Evolutionary conservation across 1,140 invertebrate genomes (phyloP).

Genomic region (Conus ventricosus): DNA sequence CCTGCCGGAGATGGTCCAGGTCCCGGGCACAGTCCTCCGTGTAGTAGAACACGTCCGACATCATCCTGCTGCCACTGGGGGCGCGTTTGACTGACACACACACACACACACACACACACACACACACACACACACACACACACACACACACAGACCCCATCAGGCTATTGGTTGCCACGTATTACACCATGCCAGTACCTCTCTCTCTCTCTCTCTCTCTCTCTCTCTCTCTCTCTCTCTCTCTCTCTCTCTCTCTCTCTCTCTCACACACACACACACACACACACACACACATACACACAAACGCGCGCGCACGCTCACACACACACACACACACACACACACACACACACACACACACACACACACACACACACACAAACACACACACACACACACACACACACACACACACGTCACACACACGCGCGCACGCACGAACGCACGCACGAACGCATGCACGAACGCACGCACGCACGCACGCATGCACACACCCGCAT

Average conservation of each 20-base stretch:
- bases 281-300: not conserved
- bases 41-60: too few relatives aligned
- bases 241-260: too few relatives aligned
- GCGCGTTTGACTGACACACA: not conserved
- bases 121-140: too few relatives aligned
- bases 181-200: too few relatives aligned
- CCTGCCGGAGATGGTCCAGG: too few relatives aligned
- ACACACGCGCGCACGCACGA: too few relatives aligned
- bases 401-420: not conserved
- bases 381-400: not conserved
- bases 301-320: not conserved
- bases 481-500: not conserved
- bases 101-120: not conserved
- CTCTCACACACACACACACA: too few relatives aligned
- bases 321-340: not conserved
- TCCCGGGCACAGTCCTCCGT: too few relatives aligned
- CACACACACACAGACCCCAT: not conserved
- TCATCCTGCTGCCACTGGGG: too few relatives aligned
- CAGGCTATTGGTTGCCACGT: not conserved
- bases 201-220: too few relatives aligned
- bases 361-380: not conserved
- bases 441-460: not conserved
- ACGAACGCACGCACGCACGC: not conserved
- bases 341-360: constrained; percentile 6
- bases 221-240: too few relatives aligned